Evolutionary conservation across 35 echinoderm and acorn worm species (phyloP).

Genomic region (Stichopus chloronotus): DNA sequence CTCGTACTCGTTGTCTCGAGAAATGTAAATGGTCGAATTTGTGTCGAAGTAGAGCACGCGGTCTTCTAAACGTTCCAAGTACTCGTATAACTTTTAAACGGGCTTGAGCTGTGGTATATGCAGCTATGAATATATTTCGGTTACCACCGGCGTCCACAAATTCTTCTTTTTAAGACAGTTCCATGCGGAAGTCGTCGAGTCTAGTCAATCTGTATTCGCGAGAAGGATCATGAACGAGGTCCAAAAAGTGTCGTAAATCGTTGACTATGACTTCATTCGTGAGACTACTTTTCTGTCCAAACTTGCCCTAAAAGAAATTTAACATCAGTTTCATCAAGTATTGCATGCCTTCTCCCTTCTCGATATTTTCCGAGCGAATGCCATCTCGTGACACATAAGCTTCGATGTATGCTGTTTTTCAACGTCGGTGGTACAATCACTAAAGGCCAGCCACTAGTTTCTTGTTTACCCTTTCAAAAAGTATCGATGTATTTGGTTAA

Average conservation of each 20-base stretch:
- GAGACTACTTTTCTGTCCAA: conserved; percentile 29
- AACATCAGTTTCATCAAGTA: conserved; percentile 16
- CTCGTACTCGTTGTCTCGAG: neutral
- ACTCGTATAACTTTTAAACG: conserved; percentile 52
- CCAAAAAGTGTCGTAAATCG: neutral
- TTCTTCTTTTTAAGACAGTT: conserved; percentile 10
- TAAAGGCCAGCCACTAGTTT: conserved; percentile 20
- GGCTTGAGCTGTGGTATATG: conserved; percentile 52
- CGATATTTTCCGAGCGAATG: neutral
- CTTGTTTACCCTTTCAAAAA: neutral
- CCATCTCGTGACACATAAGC: conserved; percentile 45
- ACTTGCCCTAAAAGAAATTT: conserved; percentile 30
- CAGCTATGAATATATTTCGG: conserved; percentile 60
- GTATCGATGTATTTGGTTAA: neutral
- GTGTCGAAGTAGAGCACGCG: conserved; percentile 41
- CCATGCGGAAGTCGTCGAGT: conserved; percentile 5
- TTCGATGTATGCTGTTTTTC: conserved; percentile 55
- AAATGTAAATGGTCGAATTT: conserved; percentile 8
- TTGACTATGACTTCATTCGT: neutral
- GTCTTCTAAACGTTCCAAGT: conserved; percentile 32
- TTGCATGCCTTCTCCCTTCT: neutral
- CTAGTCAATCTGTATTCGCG: neutral
- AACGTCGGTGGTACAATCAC: conserved; percentile 43
- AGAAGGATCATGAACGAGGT: neutral
- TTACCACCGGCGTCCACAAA: conserved; percentile 10